These are phyloP conservation scores for Urocyon cinereoargenteus DNA, from an alignment of 2,797 vertebrate genomes.

Conservation along the genomic window DNA sequence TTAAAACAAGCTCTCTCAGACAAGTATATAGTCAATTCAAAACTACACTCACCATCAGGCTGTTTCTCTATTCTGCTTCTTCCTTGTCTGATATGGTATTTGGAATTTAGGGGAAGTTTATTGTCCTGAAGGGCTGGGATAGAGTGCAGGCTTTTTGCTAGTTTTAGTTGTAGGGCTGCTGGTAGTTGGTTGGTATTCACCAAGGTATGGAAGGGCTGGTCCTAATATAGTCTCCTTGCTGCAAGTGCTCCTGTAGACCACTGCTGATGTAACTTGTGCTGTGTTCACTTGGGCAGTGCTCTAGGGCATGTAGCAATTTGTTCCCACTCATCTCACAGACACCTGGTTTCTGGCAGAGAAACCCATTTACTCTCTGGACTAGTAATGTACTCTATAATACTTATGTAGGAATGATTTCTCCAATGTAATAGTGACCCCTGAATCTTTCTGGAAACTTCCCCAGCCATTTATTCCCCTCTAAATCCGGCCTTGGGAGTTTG, in stretches of 20 bases:
- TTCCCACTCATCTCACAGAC: neutral
- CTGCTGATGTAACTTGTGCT: neutral
- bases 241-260: too few relatives aligned
- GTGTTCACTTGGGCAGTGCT: neutral
- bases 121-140: neutral
- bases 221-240: neutral
- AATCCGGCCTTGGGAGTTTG: neutral
- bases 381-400: neutral
- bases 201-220: neutral
- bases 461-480: neutral
- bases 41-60: neutral
- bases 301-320: neutral
- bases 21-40: neutral
- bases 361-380: neutral
- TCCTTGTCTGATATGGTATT: neutral
- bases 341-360: neutral
- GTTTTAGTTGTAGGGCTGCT: neutral
- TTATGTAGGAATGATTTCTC: neutral
- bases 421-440: neutral
- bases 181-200: neutral
- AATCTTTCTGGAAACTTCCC: neutral
- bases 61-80: neutral
- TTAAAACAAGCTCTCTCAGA: neutral
- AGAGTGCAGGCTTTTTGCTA: neutral
- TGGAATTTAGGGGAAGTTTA: neutral